phyloP scores from a whole-genome alignment of 1,140 invertebrate species.

The Hesperophylax magnus region DNA sequence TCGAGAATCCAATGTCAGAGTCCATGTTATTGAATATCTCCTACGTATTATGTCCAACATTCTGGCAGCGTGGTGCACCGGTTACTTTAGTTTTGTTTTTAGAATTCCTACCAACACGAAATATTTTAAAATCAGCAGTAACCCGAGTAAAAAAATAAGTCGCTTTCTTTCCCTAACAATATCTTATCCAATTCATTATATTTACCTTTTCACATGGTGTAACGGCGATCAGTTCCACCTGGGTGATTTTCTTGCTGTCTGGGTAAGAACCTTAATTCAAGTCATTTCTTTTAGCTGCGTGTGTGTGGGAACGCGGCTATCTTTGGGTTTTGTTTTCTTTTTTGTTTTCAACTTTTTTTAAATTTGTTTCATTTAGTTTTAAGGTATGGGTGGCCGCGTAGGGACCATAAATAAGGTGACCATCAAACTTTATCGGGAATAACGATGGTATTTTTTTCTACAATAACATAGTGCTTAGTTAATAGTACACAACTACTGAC shows the following conservation, averaged over 20 bases:
- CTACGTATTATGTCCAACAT: slow-evolving; percentile 8
- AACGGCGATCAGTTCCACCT: background rate
- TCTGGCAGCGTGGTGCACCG: slow-evolving; percentile 4
- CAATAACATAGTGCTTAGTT: too few relatives aligned
- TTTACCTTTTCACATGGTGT: background rate
- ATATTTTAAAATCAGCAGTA: background rate
- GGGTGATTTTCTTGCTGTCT: background rate
- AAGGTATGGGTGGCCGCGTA: background rate
- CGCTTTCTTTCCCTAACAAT: background rate
- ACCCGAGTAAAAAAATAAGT: background rate
- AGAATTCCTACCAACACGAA: background rate
- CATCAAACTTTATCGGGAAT: background rate
- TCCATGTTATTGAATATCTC: background rate
- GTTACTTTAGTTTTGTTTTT: slow-evolving; percentile 19
- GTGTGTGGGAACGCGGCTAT: background rate
- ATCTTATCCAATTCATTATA: background rate
- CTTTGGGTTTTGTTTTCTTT: slow-evolving; percentile 7
- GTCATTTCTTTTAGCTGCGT: background rate
- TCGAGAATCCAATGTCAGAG: background rate
- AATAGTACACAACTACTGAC: too few relatives aligned
- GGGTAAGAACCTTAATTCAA: background rate
- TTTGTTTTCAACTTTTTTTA: background rate
- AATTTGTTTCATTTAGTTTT: slow-evolving; percentile 6
- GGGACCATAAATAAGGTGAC: background rate
- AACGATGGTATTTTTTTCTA: too few relatives aligned